A percentile compares a stretch with the other conserved stretches of the same genome.
These are phyloP conservation scores for Hemichromis elongatus DNA, from an alignment of 2,113 vertebrate genomes.

Conservation along the genomic window DNA sequence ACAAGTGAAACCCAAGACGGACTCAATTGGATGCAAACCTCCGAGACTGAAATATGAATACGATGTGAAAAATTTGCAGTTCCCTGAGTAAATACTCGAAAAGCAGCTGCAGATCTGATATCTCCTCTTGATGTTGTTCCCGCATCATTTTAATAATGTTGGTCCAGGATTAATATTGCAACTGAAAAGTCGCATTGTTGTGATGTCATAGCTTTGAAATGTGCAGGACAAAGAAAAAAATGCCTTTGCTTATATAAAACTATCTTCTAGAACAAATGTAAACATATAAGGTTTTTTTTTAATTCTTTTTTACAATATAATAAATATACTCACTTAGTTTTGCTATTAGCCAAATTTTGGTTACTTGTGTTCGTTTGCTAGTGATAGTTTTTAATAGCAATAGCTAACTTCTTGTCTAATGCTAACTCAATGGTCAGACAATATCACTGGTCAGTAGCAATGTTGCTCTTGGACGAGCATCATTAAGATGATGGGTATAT, in stretches of 20 bases:
- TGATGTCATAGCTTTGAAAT: not conserved
- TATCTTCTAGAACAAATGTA: not conserved
- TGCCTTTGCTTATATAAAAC: not conserved
- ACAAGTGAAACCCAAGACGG: not conserved
- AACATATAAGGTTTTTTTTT: not conserved
- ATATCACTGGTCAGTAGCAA: not conserved
- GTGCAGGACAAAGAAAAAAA: not conserved
- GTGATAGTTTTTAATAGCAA: not conserved
- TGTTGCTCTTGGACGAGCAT: not conserved
- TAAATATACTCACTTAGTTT: not conserved
- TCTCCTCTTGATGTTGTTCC: not conserved
- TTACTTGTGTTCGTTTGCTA: not conserved
- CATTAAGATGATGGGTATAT: not conserved
- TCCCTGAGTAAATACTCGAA: not conserved
- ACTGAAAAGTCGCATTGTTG: not conserved
- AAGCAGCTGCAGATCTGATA: not conserved
- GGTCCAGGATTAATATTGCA: not conserved
- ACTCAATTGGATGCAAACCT: no score
- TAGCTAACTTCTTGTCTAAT: not conserved
- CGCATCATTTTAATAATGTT: not conserved
- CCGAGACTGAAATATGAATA: not conserved
- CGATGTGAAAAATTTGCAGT: not conserved
- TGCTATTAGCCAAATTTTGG: not conserved
- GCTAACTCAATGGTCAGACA: not conserved
- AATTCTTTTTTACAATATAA: not conserved